Evolutionary conservation across 2,888 invertebrate species (phyloP), one percentile per base, ranked within the genome.

Genomic region (Ernsta delagoae): DNA sequence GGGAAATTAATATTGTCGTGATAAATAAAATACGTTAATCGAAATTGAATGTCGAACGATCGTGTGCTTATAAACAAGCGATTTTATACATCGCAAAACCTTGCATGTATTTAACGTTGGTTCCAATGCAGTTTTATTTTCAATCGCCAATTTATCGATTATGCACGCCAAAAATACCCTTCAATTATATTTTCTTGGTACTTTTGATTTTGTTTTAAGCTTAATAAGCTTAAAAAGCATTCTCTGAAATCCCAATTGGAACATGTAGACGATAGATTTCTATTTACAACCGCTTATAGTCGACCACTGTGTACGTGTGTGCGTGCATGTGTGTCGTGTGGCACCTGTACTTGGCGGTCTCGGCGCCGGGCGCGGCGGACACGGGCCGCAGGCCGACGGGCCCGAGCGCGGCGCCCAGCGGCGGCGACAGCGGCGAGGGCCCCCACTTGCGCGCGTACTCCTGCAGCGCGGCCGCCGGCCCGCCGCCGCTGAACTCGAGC

Each of bases 281-380:
- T 43, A 43, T 41, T 41, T 41, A 41, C 41, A 41, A 41, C 41
- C 16, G 16, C 16, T 16, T 16, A 16, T 16, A 16, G 16, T 16
- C 16, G 16, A 16, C 16, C 16, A 16, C 16, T 16, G 16, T 16
- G 16, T 16, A 16, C 16, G 16, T 16, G 16, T 16, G 43, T 43
- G 43, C 11, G 43, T 43, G 11, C 5, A 11, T 4, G 43, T 43
- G 43, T 4, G 43, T 43, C n/a, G 43, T 43, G 5, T 43, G 43
- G 82, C 89, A 96, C 89, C 97, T 95, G 87, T 95, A 95, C 87
- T 95, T 96, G 78, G 95, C 94, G 76, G 96, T 97, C 93, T 98
- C 98, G 1, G 98, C 98, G 75, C 98, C 98, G 50, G 98, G 98
- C 72, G 98, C 98, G 79, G 93, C 93, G 76, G 92, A 92, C 71